Base-by-base conservation (phyloP, 2,113 vertebrate genomes). In the Chascanopsetta lugubris region DNA sequence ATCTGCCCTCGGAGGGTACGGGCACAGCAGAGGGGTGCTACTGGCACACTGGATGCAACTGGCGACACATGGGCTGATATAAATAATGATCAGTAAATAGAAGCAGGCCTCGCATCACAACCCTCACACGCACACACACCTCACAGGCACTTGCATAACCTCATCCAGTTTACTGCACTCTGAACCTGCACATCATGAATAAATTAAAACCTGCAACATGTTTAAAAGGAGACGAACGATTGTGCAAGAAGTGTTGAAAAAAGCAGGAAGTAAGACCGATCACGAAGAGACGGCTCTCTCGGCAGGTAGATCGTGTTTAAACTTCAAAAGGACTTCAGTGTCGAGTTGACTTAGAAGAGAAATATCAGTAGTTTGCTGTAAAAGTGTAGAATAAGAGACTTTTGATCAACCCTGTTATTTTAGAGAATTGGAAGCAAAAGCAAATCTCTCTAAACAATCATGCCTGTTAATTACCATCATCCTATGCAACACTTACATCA, bases 101-200 rank as follows among this genome's bases (percentile, higher is more conserved):
- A 50, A 29, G 53, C 56, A 58, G 70, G 69, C 57, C 55, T 72
- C 57, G 46, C 53, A 38, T 72, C 56, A 69, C 36, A n/a, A 61
- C 72, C 75, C 69, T 69, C 72, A 79, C 58, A 75, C 54, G 12
- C n/a, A n/a, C n/a, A n/a, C n/a, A n/a, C n/a, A n/a, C n/a, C n/a
- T n/a, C n/a, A n/a, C 83, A 91, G 89, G 89, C 90, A 92, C 85
- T 89, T 90, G 67, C 71, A 71, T 74, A 76, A 86, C 67, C 74
- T 75, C 67, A 73, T 61, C 76, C 38, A 50, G 57, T 72, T 77
- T 75, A 86, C 79, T 77, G 78, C 75, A 75, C 55, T 64, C 53
- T 43, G 53, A 84, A 79, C 55, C 27, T 67, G 57, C 61, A 55
- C 29, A 21, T 83, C 62, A 70, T 47, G 61, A 77, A 84, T 80